phyloP scores from a whole-genome alignment of 2,113 vertebrate genomes.

The Coracopsis vasa region DNA sequence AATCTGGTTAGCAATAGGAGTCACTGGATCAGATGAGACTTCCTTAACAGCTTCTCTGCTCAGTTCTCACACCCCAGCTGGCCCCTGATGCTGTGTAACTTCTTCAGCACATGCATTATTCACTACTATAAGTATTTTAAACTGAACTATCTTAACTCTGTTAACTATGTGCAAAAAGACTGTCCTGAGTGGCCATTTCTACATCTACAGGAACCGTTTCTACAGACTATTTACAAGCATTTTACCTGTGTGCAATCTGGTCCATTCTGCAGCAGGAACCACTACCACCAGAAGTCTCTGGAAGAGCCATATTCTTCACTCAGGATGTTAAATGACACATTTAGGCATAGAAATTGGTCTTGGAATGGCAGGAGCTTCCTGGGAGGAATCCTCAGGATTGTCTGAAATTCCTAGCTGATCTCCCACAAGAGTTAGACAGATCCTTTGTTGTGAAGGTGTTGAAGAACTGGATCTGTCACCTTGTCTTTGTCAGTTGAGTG shows the following conservation, averaged over 20 bases:
- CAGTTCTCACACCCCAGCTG: neutral
- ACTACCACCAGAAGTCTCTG: neutral
- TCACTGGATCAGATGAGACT: fast-evolving
- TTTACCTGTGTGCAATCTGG: neutral
- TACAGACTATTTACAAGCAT: neutral
- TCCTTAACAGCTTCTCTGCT: neutral
- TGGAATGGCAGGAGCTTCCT: neutral
- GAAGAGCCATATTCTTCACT: neutral
- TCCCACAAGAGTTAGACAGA: neutral
- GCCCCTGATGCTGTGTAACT: neutral
- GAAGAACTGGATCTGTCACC: neutral
- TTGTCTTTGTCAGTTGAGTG: neutral
- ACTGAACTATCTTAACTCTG: neutral
- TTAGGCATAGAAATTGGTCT: neutral
- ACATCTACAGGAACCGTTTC: neutral
- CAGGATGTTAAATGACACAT: neutral
- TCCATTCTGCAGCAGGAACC: neutral
- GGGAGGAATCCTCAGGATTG: neutral
- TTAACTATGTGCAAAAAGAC: neutral
- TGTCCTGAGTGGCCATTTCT: neutral
- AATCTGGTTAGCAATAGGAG: neutral
- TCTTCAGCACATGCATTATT: neutral
- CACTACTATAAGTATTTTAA: neutral
- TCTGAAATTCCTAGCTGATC: neutral
- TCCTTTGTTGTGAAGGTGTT: neutral